Evolutionary conservation across 2,888 invertebrate genomes (phyloP).

Genomic region (Romanomermis culicivorax): DNA sequence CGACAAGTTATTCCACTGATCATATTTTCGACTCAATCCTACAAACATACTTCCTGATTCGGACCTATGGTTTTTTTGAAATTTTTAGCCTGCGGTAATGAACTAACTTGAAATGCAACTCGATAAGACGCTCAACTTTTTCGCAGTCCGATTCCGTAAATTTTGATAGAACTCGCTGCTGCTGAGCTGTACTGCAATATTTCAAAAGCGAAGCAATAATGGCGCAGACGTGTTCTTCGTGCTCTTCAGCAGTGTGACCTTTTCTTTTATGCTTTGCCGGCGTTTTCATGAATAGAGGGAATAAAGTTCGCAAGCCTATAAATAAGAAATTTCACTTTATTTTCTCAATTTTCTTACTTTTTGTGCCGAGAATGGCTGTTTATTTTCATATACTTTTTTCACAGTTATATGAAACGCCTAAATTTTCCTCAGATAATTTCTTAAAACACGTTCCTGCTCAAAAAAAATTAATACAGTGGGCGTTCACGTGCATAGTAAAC

Average conservation of each 20-base stretch:
- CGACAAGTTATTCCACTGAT: too few relatives aligned
- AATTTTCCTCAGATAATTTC: too few relatives aligned
- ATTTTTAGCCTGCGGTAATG: too few relatives aligned
- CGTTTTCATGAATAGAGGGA: constrained; percentile 96
- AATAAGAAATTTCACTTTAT: neutral
- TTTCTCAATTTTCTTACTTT: neutral
- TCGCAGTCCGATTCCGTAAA: constrained; percentile 95
- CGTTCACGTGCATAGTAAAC: too few relatives aligned
- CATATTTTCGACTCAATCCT: too few relatives aligned
- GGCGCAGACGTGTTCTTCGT: constrained; percentile 56
- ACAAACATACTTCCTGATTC: too few relatives aligned
- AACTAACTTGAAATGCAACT: constrained; percentile 68
- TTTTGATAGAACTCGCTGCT: constrained; percentile 71
- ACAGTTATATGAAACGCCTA: too few relatives aligned
- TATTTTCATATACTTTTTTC: too few relatives aligned
- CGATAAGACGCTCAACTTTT: constrained; percentile 82
- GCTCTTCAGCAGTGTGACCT: constrained; percentile 24
- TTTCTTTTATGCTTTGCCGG: constrained; percentile 61
- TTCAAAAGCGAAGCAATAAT: constrained; percentile 66
- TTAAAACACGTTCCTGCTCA: too few relatives aligned
- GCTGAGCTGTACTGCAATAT: constrained; percentile 69
- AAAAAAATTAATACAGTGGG: too few relatives aligned
- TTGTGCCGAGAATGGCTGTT: too few relatives aligned
- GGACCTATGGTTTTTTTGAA: too few relatives aligned
- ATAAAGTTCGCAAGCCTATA: constrained; percentile 63